Evolutionary conservation across 2,888 invertebrate species (phyloP).

Genomic region (Spisula subtruncata): DNA sequence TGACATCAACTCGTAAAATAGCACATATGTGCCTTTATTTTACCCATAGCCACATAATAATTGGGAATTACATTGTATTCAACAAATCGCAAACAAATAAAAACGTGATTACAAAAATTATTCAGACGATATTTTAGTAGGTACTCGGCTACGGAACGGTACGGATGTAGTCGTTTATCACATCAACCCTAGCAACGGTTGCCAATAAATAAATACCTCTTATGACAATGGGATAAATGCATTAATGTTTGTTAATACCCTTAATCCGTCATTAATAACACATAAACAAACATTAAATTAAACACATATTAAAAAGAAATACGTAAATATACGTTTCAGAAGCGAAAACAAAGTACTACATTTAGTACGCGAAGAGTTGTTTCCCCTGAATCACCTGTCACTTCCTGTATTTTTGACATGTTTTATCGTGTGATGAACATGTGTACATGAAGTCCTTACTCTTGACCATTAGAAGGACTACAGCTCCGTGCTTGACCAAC

Average conservation of each 20-base stretch:
- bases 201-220: background rate
- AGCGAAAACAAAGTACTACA: background rate
- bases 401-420: slow-evolving; percentile 63
- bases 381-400: slow-evolving; percentile 59
- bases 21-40: no score
- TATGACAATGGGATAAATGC: background rate
- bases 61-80: no score
- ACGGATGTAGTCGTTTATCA: background rate
- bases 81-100: no score
- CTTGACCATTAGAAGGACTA: background rate
- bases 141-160: background rate
- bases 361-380: slow-evolving; percentile 43
- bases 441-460: slow-evolving; percentile 7
- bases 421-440: slow-evolving; percentile 55
- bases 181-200: slow-evolving; percentile 18
- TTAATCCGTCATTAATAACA: background rate
- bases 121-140: no score
- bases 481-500: background rate
- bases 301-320: background rate
- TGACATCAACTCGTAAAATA: no score
- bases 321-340: background rate
- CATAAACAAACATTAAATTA: background rate
- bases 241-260: background rate
- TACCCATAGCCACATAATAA: no score
- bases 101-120: no score